Base-by-base conservation (phyloP, 2,113 vertebrate genomes). In the Vidua macroura region DNA sequence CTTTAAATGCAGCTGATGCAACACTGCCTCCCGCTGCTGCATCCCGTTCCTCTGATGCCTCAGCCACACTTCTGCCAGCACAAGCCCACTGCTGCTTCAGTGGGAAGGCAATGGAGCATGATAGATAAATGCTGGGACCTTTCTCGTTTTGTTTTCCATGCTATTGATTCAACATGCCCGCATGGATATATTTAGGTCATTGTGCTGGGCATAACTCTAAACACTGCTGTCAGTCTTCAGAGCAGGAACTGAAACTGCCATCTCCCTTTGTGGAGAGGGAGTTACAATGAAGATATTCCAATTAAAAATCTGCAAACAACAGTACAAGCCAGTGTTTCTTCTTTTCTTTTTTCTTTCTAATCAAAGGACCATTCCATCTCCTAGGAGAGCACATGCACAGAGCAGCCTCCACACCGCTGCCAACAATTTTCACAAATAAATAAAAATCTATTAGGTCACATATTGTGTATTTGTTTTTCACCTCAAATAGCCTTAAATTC, bases 1-100 rank as follows among this genome's bases (percentile, higher is more conserved):
- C 35, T 78, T 82, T 48, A 20, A 30, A 20, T 1, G 4, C 0
- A 1, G 20, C 37, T 53, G 41, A 21, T 79, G 75, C 62, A 87
- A 72, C 66, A 60, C 58, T 9, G 44, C 92, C 90, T 94, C 95
- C 90, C 58, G 11, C 84, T 52, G 87, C 70, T 79, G 41, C 46
- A 21, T 60, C 31, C 30, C 0, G 0, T 49, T 62, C 15, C 22
- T 72, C 48, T 20, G 44, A 25, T 11, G 10, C 44, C 21, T 78
- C 3, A 0, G 23, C n/a, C 56, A 8, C 7, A 22, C 59, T 62
- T 35, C 68, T n/a, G 64, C 30, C 59, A 21, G 75, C 64, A 62
- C 19, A 52, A 86, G 25, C n/a, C 37, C n/a, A 2, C 17, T 48
- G 66, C 22, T 67, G 39, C 55, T 74, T 67, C 48, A 6, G 23